Base-by-base conservation (phyloP, 2,797 vertebrate species). In the Ciconia nigra region DNA sequence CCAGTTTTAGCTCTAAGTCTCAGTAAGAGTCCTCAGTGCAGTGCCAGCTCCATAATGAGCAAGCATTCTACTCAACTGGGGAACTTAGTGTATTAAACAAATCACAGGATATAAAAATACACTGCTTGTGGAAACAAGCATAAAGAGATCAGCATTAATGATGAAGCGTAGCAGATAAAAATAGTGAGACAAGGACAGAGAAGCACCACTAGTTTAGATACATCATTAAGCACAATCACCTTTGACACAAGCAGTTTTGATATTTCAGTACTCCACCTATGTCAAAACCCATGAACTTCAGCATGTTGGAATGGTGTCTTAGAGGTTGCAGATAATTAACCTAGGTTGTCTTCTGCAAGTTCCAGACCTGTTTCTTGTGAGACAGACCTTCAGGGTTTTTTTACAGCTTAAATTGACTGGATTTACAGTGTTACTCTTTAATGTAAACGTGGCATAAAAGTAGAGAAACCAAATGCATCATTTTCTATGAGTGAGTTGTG, bases 251-350 rank as follows among this genome's bases (percentile, higher is more conserved):
- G 52, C 33, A 49, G 74, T 65, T 95, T 77, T 80, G 90, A 61
- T 97, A 93, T 89, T 94, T 87, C 81, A 74, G 57, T 83, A 61
- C 26, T 66, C 35, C 52, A 33, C 42, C 67, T 73, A 55, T 78
- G 86, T 76, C 86, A 91, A 93, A 95, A 90, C 54, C 67, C 46
- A 77, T 63, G 88, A 95, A 93, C 39, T 59, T 90, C 66, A 84
- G 59, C 62, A 63, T 74, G 65, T 21, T 71, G 78, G 51, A 93
- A 94, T 8, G 7, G 33, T 70, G 59, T 83, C 71, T 94, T 49
- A 82, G 82, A 92, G 83, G 74, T 42, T 83, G 71, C 52, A 92
- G 65, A 33, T 94, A 90, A 96, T 96, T 95, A 97, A 96, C 91
- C 55, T 70, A 55, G 47, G 90, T 49, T 66, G 77, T 77, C 54